Evolutionary conservation across 2,888 invertebrate genomes (phyloP), one percentile per base, ranked within the genome.

Genomic region (Bombyx huttoni): DNA sequence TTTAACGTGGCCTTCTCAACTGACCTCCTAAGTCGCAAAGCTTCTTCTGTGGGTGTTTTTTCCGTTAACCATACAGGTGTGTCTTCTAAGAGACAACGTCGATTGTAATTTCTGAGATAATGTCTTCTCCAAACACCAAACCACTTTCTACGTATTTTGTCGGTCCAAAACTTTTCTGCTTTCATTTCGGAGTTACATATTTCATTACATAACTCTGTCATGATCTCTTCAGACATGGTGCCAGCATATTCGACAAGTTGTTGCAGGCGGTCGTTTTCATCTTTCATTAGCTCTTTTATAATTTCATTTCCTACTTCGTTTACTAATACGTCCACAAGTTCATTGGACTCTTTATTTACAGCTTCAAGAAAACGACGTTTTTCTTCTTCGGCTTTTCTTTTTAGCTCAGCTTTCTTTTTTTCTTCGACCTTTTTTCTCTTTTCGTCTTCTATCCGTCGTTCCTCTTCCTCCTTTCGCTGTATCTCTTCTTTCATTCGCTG

Each of bases 61-160:
- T 71, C 67, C 46, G 83, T 64, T 52, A 89, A 57, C 89, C 89
- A 89, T 46, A 87, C 77, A 7, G 89, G 89, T 3, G 88, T 87
- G 50, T 81, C 76, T 58, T 85, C 79, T 34, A 89, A 65, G 35
- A 86, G 65, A 50, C 57, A 70, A 49, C 88, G 67, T 57, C 87
- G 67, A 62, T 77, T 82, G 46, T 68, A 59, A 58, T 87, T 88
- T 57, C 78, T 73, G 3, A 62, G 50, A 47, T 73, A 77, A 49
- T 84, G 71, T 52, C 64, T 69, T 57, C 67, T 77, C 89, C 89
- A 89, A 47, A 79, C 59, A 57, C 61, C 46, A 59, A 78, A 83
- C 79, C 78, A 89, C 67, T 82, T 87, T 51, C 63, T 78, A 73
- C 74, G 79, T 52, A 82, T 59, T 60, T 70, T 81, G 48, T 70